Percentiles rank a stretch among this genome's conserved stretches.
Evolutionary conservation across 2,888 invertebrate species (phyloP).

Genomic region (Eristalis tenax): DNA sequence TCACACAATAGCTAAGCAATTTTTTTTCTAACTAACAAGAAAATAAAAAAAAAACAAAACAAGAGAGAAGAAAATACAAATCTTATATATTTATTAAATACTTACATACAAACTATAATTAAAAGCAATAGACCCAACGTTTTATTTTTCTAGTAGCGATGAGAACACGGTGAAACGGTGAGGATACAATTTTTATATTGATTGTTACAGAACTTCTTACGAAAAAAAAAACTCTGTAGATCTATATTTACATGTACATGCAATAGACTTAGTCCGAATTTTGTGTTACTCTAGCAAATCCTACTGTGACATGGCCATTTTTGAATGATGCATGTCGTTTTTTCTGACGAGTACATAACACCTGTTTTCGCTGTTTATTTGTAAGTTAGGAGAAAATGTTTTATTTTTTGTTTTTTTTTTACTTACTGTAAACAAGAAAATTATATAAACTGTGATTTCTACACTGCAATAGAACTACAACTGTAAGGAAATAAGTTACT

Average conservation of each 20-base stretch:
- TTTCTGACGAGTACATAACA: constrained; percentile 14
- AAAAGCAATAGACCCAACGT: constrained; percentile 57
- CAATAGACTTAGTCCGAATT: constrained; percentile 24
- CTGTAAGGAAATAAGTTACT: constrained; percentile 68
- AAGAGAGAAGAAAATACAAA: constrained; percentile 11
- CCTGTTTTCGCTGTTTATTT: constrained; percentile 39
- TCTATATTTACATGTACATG: constrained; percentile 36
- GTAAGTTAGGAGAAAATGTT: constrained; percentile 28
- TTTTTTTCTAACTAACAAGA: constrained; percentile 33
- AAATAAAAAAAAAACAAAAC: not conserved
- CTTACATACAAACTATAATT: constrained; percentile 23
- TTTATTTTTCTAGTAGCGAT: constrained; percentile 11
- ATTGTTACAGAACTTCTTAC: constrained; percentile 24
- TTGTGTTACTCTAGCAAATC: not conserved
- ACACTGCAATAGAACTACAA: constrained; percentile 71
- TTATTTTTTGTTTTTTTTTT: constrained; percentile 10
- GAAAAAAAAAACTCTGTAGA: not conserved
- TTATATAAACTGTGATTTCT: constrained; percentile 65
- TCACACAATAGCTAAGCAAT: constrained; percentile 62
- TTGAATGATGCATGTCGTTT: not conserved
- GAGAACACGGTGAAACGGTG: constrained; percentile 7
- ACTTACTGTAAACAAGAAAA: constrained; percentile 45
- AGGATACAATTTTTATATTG: constrained; percentile 65
- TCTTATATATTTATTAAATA: constrained; percentile 54
- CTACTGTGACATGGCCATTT: not conserved